phyloP scores from a whole-genome alignment of 2,888 invertebrate genomes.

The Diarsia brunnea region DNA sequence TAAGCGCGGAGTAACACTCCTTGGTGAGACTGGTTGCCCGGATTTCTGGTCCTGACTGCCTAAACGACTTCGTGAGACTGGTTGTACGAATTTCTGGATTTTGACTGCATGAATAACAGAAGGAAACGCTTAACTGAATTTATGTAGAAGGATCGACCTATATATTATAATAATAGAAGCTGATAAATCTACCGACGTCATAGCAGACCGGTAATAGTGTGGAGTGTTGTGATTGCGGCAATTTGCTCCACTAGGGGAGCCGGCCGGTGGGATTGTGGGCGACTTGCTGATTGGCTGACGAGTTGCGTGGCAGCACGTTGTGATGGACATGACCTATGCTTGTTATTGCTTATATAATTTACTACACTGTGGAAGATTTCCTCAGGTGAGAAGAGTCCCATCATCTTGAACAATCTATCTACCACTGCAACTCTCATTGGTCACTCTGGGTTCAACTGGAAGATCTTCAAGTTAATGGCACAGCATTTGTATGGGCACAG shows the following conservation, averaged over 20 bases:
- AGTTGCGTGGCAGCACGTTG: constrained; percentile 11
- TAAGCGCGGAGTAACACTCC: background rate
- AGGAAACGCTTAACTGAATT: background rate
- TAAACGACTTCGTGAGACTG: background rate
- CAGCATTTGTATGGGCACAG: too few relatives aligned
- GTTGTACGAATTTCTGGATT: background rate
- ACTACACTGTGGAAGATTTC: background rate
- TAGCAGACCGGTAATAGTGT: constrained; percentile 21
- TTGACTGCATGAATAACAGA: background rate
- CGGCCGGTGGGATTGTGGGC: constrained; percentile 18
- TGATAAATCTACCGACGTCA: constrained; percentile 53
- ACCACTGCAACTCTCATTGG: too few relatives aligned
- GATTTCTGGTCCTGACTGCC: background rate
- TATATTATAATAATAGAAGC: background rate
- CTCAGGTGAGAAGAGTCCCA: background rate
- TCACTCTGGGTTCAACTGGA: background rate
- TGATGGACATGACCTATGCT: constrained; percentile 3
- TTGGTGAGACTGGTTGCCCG: background rate
- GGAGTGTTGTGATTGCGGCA: constrained; percentile 59
- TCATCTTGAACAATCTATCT: too few relatives aligned
- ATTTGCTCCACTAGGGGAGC: constrained; percentile 37
- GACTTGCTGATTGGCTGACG: constrained; percentile 35
- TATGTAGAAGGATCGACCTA: background rate
- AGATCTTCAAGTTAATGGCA: too few relatives aligned
- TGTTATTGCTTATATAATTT: background rate